These are phyloP conservation scores for Agrochola litura DNA, from an alignment of 2,888 invertebrate species.

Conservation along the genomic window DNA sequence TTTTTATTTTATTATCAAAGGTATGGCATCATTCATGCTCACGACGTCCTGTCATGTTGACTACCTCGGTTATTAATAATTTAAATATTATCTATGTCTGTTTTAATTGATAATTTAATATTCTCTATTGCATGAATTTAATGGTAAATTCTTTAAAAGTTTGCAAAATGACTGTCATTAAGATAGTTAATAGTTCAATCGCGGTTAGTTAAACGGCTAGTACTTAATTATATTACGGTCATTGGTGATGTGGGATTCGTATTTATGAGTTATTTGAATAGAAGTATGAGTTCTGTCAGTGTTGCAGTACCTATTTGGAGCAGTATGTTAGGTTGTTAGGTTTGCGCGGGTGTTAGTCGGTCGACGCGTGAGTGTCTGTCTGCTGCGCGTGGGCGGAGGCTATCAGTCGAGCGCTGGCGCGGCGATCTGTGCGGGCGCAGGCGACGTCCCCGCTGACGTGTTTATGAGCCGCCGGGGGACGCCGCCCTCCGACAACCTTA, in stretches of 20 bases:
- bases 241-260: conserved; percentile 1
- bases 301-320: conserved; percentile 33
- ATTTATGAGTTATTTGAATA: conserved; percentile 28
- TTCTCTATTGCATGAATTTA: conserved; percentile 21
- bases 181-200: conserved; percentile 33
- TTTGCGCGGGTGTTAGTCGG: conserved; percentile 32
- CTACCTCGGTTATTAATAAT: conserved; percentile 25
- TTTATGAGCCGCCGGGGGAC: conserved; percentile 83
- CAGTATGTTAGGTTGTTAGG: conserved; percentile 30
- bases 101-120: conserved; percentile 39
- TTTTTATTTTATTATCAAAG: conserved; percentile 9
- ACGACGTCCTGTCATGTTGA: conserved; percentile 24
- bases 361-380: conserved; percentile 57
- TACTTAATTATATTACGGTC: conserved; percentile 34
- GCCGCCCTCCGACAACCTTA: conserved; percentile 85
- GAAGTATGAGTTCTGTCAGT: conserved; percentile 15
- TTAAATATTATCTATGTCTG: conserved; percentile 32
- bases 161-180: conserved; percentile 31
- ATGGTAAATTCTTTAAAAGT: conserved; percentile 37
- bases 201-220: conserved; percentile 30
- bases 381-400: conserved; percentile 77
- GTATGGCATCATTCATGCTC: conserved; percentile 13
- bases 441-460: conserved; percentile 79
- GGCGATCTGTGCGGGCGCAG: conserved; percentile 86
- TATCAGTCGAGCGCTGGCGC: conserved; percentile 78